A percentile compares a stretch with the other conserved stretches of the same genome.
Conservation (phyloP, 1,140 invertebrate species). For the Coenobita brevimanus region DNA sequence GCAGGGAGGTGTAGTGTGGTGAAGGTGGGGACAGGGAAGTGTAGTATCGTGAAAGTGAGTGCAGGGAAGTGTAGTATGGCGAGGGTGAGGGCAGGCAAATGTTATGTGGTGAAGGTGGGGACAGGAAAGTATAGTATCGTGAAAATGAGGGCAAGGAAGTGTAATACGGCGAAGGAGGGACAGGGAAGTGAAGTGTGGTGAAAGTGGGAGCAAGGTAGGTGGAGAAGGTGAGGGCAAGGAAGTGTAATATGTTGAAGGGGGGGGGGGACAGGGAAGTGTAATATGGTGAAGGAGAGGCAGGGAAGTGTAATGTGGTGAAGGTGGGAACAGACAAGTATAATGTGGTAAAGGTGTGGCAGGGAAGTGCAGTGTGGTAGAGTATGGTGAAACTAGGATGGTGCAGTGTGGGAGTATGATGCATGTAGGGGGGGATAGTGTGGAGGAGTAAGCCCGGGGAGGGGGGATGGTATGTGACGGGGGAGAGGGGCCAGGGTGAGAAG, state of each 20-base stretch:
- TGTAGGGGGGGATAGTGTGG: neutral
- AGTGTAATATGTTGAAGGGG: neutral
- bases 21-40: neutral
- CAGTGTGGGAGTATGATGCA: neutral
- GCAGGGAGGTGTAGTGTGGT: neutral
- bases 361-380: neutral
- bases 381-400: neutral
- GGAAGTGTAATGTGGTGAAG: neutral
- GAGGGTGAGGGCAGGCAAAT: neutral
- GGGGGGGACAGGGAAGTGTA: neutral
- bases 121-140: no score
- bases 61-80: neutral
- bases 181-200: neutral
- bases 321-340: neutral
- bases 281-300: neutral
- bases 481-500: neutral
- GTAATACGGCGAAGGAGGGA: neutral
- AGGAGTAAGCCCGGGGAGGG: neutral
- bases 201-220: neutral
- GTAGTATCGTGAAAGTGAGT: neutral
- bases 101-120: no score
- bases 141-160: neutral
- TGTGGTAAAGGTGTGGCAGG: neutral
- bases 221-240: neutral
- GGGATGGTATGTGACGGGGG: neutral